These are phyloP conservation scores for Drosophila guanche DNA, from an alignment of 1,140 invertebrate genomes.

Conservation along the genomic window DNA sequence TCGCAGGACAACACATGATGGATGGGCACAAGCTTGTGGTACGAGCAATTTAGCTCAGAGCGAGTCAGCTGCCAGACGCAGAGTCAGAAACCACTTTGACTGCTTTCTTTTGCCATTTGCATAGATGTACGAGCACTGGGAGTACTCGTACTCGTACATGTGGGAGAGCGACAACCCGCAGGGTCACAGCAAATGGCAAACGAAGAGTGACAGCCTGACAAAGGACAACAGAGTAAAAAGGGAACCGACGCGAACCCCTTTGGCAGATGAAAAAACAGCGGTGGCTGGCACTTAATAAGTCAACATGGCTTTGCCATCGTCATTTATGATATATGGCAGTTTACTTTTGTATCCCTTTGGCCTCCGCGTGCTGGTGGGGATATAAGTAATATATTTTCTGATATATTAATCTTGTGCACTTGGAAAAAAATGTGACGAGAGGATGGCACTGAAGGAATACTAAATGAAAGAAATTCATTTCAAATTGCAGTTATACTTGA, in stretches of 20 bases:
- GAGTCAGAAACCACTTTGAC: conserved; percentile 41
- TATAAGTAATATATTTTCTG: conserved; percentile 12
- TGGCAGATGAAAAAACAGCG: conserved; percentile 39
- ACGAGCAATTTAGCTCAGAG: conserved; percentile 9
- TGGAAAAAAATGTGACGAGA: background rate
- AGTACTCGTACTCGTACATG: background rate
- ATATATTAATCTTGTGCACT: conserved; percentile 24
- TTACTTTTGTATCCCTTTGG: conserved; percentile 35
- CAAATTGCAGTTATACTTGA: too few species aligned
- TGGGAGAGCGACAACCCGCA: conserved; percentile 40
- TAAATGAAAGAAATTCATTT: background rate
- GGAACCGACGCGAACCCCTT: background rate
- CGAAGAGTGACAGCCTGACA: conserved; percentile 48
- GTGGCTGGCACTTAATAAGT: conserved; percentile 64
- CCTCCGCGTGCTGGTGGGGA: background rate
- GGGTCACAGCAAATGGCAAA: conserved; percentile 37
- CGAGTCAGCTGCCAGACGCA: conserved; percentile 9
- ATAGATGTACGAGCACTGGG: conserved; percentile 10
- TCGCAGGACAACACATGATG: conserved; percentile 25
- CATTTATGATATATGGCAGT: conserved; percentile 50
- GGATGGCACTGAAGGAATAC: background rate
- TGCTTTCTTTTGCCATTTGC: conserved; percentile 54
- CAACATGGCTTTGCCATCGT: conserved; percentile 41
- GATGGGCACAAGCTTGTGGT: conserved; percentile 27
- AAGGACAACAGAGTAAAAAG: conserved; percentile 25